phyloP scores from a whole-genome alignment of 2,888 invertebrate genomes.

The Chaitophorus viminalis region DNA sequence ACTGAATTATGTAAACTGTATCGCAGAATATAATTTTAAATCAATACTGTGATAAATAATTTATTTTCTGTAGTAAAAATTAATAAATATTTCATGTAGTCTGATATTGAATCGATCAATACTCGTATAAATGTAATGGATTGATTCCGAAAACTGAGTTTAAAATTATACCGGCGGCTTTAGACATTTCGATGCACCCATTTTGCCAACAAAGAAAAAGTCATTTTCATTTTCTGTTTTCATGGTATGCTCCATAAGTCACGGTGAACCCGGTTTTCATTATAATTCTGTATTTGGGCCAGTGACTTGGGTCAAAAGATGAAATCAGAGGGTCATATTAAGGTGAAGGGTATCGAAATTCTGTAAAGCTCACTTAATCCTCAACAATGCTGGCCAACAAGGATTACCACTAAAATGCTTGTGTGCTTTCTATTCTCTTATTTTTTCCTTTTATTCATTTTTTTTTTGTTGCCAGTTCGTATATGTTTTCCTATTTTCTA shows the following conservation, averaged over 20 bases:
- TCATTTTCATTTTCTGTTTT: conserved; percentile 36
- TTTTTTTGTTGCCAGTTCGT: background rate
- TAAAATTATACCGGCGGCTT: conserved; percentile 6
- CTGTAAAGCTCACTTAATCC: conserved; percentile 50
- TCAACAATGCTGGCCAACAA: conserved; percentile 35
- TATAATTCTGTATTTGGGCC: conserved; percentile 36
- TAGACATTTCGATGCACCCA: background rate
- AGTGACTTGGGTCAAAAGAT: conserved; percentile 41
- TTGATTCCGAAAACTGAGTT: background rate
- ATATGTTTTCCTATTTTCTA: conserved; percentile 25
- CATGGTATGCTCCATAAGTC: conserved; percentile 33
- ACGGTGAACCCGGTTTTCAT: conserved; percentile 28
- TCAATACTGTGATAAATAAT: background rate
- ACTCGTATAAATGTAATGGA: background rate
- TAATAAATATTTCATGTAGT: conserved; percentile 8
- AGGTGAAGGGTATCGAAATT: conserved; percentile 45
- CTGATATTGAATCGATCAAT: background rate
- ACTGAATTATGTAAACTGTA: background rate
- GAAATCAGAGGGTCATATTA: conserved; percentile 51
- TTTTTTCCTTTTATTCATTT: background rate
- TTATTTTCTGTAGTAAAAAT: background rate
- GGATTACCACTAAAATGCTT: conserved; percentile 42
- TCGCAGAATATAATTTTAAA: background rate
- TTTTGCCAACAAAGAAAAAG: conserved; percentile 16
- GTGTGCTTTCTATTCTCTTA: conserved; percentile 33